These are phyloP conservation scores for Phoenicopterus ruber DNA, from an alignment of 2,113 vertebrate species.

Conservation along the genomic window DNA sequence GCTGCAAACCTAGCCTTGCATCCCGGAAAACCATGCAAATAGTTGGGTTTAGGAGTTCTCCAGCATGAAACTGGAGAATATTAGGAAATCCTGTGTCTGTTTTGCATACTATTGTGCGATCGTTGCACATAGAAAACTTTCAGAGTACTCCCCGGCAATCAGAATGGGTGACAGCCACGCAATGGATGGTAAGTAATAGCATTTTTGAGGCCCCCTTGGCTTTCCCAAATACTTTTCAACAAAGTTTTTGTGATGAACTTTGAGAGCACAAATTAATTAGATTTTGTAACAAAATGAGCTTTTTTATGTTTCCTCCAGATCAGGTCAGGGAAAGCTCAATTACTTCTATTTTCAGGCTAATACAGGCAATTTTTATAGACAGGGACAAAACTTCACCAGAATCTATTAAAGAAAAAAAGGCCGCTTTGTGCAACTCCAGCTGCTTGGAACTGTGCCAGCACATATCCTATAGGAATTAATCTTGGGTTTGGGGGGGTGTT, in stretches of 20 bases:
- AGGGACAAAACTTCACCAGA: background rate
- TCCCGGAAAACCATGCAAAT: background rate
- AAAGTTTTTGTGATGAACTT: background rate
- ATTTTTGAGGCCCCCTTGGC: background rate
- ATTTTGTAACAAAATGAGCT: background rate
- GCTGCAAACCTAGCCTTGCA: background rate
- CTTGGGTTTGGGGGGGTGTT: background rate
- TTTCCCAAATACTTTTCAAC: background rate
- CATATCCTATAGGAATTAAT: slow-evolving; percentile 26
- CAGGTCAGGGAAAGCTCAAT: slow-evolving; percentile 13
- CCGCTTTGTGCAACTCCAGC: slow-evolving; percentile 24
- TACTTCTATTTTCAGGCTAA: slow-evolving; percentile 42
- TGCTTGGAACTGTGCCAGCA: slow-evolving; percentile 3
- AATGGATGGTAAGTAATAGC: background rate
- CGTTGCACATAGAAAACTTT: background rate
- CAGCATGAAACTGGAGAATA: background rate
- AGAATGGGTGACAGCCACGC: background rate
- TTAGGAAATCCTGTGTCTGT: background rate
- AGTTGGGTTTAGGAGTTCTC: background rate
- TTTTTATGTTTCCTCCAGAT: background rate
- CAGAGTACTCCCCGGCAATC: background rate
- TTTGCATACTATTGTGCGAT: background rate
- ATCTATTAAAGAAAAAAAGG: background rate
- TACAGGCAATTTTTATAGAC: background rate
- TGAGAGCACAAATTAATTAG: background rate